Evolutionary conservation across 2,797 vertebrate genomes (phyloP).

Genomic region (Agapornis canus): DNA sequence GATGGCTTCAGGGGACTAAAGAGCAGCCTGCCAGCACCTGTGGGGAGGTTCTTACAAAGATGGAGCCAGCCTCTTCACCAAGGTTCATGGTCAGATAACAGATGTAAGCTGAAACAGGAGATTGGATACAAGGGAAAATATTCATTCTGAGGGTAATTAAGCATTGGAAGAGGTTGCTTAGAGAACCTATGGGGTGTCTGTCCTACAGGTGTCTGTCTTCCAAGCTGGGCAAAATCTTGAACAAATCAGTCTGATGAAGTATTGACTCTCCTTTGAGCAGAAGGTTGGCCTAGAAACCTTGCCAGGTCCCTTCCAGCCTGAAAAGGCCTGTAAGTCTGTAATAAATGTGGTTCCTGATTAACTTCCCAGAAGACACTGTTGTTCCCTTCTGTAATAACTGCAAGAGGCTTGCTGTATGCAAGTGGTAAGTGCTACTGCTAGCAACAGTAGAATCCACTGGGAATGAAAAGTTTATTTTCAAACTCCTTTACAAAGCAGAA

Average conservation of each 20-base stretch:
- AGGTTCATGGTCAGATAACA: neutral
- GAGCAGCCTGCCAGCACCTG: neutral
- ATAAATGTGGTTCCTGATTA: neutral
- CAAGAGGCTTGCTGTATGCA: neutral
- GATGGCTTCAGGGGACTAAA: neutral
- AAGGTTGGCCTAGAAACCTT: neutral
- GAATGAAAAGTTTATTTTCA: neutral
- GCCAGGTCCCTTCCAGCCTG: neutral
- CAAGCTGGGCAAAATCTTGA: neutral
- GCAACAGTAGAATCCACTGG: rapidly evolving
- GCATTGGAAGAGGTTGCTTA: neutral
- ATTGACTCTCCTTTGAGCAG: neutral
- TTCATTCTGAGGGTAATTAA: neutral
- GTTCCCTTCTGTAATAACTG: neutral
- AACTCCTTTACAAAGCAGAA: neutral
- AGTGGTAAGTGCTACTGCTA: neutral
- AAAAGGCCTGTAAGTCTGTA: neutral
- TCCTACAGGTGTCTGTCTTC: neutral
- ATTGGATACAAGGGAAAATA: neutral
- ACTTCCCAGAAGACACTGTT: neutral
- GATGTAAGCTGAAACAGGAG: neutral
- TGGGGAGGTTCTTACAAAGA: neutral
- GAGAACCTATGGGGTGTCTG: neutral
- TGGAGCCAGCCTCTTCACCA: neutral
- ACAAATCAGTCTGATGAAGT: neutral